Percentiles rank a stretch among this genome's conserved stretches.
phyloP scores from a whole-genome alignment of 2,888 invertebrate genomes.

The Chelonus formosanus region DNA sequence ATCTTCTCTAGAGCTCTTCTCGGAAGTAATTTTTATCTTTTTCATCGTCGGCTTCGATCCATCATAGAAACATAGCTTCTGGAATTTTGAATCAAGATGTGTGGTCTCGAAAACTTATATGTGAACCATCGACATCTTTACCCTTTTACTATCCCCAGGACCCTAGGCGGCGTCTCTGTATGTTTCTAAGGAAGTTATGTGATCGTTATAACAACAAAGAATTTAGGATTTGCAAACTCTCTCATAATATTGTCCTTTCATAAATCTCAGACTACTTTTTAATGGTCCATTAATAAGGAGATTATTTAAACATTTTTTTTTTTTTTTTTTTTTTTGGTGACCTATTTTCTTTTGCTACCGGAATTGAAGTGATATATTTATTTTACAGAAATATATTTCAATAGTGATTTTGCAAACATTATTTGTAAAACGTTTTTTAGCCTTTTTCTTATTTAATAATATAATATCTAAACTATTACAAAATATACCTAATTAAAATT shows the following conservation, averaged over 20 bases:
- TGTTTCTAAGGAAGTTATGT: conserved; percentile 5
- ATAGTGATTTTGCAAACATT: too few relatives aligned
- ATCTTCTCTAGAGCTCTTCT: conserved; percentile 30
- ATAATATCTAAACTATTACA: too few relatives aligned
- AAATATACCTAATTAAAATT: too few relatives aligned
- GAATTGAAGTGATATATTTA: too few relatives aligned
- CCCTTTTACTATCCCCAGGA: conserved; percentile 5
- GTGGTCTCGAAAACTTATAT: conserved; percentile 49
- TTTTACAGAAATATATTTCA: too few relatives aligned
- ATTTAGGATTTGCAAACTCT: not conserved
- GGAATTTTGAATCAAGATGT: conserved; percentile 60
- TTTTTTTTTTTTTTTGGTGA: too few relatives aligned
- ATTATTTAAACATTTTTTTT: too few relatives aligned
- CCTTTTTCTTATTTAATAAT: too few relatives aligned
- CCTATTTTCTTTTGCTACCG: too few relatives aligned
- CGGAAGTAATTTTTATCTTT: conserved; percentile 39
- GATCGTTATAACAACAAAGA: conserved; percentile 3
- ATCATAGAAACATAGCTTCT: conserved; percentile 63
- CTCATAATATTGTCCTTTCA: too few relatives aligned
- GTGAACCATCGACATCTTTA: conserved; percentile 2
- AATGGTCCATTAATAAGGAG: too few relatives aligned
- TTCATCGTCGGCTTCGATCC: conserved; percentile 48
- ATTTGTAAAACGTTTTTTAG: too few relatives aligned
- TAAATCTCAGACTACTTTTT: not conserved
- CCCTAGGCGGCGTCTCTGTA: conserved; percentile 1